phyloP scores from a whole-genome alignment of 1,140 invertebrate genomes.

The Planococcus citri region DNA sequence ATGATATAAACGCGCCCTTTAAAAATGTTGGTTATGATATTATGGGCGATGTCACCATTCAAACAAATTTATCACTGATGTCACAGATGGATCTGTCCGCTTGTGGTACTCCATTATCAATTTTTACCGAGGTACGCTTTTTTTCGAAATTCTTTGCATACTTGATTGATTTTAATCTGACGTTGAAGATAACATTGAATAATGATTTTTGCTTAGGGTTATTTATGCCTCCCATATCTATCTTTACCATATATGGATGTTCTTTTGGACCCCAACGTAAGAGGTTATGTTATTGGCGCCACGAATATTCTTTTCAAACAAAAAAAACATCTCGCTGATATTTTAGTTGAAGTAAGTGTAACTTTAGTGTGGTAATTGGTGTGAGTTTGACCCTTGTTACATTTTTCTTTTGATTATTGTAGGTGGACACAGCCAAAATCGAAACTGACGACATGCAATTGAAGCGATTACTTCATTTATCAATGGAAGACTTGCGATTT shows the following conservation, averaged over 20 bases:
- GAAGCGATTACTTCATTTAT: constrained; percentile 66
- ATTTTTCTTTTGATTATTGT: not conserved
- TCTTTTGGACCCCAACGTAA: constrained; percentile 70
- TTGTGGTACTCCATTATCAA: constrained; percentile 74
- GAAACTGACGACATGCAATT: constrained; percentile 78
- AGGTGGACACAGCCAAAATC: constrained; percentile 64
- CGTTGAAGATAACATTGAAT: too few species aligned
- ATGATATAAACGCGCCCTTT: not conserved
- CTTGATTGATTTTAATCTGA: not conserved
- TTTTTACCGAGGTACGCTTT: constrained; percentile 72
- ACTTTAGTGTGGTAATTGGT: not conserved
- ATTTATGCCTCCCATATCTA: constrained; percentile 89
- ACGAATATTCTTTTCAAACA: constrained; percentile 96
- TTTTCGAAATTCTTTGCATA: not conserved
- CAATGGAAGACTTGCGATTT: constrained; percentile 91
- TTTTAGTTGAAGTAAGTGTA: constrained; percentile 65
- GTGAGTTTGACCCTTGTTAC: not conserved
- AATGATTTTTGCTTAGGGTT: constrained; percentile 56
- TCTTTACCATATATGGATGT: constrained; percentile 91
- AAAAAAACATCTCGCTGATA: constrained; percentile 83
- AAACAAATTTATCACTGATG: constrained; percentile 39
- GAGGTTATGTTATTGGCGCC: constrained; percentile 88
- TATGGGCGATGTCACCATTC: constrained; percentile 40
- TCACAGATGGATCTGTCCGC: constrained; percentile 33
- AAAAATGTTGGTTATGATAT: constrained; percentile 46